Percentiles rank a stretch among this genome's conserved stretches.
These are phyloP conservation scores for Amniataba percoides DNA, from an alignment of 2,797 vertebrate species.

Conservation along the genomic window DNA sequence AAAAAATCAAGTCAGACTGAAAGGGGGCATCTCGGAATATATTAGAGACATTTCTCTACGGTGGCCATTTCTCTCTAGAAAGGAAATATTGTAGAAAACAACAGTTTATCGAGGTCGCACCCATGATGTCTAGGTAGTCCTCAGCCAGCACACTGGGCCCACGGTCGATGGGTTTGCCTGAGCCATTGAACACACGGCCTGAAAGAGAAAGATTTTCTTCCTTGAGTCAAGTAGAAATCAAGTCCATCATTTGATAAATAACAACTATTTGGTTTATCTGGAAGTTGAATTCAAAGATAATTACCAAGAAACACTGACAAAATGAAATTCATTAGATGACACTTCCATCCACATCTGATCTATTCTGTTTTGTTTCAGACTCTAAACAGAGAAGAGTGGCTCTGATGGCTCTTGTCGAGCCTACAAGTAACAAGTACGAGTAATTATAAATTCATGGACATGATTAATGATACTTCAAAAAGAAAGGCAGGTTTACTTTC, in stretches of 20 bases:
- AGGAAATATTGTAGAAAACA: not conserved
- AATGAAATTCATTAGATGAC: conserved; percentile 63
- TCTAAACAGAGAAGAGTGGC: conserved; percentile 51
- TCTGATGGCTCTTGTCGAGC: conserved; percentile 53
- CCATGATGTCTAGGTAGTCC: conserved; percentile 90
- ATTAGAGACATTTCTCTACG: not conserved
- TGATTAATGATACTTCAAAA: conserved; percentile 71
- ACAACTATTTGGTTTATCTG: conserved; percentile 17
- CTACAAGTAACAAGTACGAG: conserved; percentile 51
- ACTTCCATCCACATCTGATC: conserved; percentile 57
- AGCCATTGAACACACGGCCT: conserved; percentile 90
- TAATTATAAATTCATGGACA: conserved; percentile 64
- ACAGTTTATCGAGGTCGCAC: conserved; percentile 62
- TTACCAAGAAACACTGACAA: conserved; percentile 29
- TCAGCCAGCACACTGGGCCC: conserved; percentile 88
- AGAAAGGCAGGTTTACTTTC: conserved; percentile 70
- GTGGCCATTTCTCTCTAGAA: not conserved
- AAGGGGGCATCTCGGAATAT: not conserved
- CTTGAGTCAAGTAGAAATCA: conserved; percentile 19
- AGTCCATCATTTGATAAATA: conserved; percentile 20
- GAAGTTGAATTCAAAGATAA: conserved; percentile 45
- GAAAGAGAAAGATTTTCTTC: conserved; percentile 39
- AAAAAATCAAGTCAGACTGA: not conserved
- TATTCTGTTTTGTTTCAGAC: conserved; percentile 50
- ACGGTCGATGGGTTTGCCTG: conserved; percentile 89